These are phyloP conservation scores for Xestoiulus laeticollis DNA, from an alignment of 2,888 invertebrate species.

Conservation along the genomic window DNA sequence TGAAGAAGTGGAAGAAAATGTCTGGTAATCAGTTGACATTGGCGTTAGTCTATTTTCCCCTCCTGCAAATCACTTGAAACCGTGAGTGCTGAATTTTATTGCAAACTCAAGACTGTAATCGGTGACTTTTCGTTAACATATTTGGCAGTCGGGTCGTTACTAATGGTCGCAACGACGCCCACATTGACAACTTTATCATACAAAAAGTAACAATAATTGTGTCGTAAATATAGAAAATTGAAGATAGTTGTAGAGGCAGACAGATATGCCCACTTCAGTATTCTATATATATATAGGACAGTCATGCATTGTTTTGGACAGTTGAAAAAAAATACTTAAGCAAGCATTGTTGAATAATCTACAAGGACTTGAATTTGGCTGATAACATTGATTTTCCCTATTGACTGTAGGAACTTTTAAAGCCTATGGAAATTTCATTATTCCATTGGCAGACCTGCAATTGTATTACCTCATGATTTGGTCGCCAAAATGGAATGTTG, in stretches of 20 bases:
- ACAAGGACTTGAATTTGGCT: background rate
- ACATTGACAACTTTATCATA: conserved; percentile 20
- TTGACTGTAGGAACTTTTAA: background rate
- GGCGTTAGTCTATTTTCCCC: background rate
- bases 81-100: background rate
- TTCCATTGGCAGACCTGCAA: background rate
- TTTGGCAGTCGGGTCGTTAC: conserved; percentile 15
- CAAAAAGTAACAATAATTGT: conserved; percentile 31
- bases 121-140: background rate
- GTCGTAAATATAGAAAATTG: conserved; percentile 7
- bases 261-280: background rate
- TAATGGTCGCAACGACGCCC: conserved; percentile 23
- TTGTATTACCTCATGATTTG: background rate
- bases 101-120: conserved; percentile 31
- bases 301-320: background rate
- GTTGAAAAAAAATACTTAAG: conserved; percentile 27
- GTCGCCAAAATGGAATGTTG: background rate
- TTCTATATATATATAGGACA: background rate
- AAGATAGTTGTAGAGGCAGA: background rate
- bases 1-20: background rate
- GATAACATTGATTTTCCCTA: conserved; percentile 38
- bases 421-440: background rate
- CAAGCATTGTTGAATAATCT: conserved; percentile 5
- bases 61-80: background rate
- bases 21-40: background rate